Conservation (phyloP, 2,797 vertebrate genomes). For the Rhinophrynus dorsalis region DNA sequence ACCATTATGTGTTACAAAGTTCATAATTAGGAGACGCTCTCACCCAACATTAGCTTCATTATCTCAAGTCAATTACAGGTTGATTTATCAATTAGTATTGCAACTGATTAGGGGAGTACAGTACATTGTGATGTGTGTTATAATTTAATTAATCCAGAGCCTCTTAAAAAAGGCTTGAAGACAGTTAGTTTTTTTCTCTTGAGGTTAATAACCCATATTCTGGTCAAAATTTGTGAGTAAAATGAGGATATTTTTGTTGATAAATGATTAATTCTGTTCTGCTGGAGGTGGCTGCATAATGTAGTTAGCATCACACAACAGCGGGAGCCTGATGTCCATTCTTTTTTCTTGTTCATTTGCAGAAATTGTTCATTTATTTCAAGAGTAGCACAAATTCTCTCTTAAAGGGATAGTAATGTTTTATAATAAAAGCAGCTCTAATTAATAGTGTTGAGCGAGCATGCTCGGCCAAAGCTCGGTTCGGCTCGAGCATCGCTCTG, state of each 20-base stretch:
- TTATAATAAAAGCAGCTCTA: too few relatives aligned
- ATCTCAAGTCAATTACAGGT: constrained; percentile 57
- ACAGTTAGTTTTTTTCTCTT: constrained; percentile 24
- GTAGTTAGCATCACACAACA: constrained; percentile 10
- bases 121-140: constrained; percentile 39
- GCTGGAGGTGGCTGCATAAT: neutral
- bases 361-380: neutral
- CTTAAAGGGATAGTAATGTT: too few relatives aligned
- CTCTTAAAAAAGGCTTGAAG: constrained; percentile 36
- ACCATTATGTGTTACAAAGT: constrained; percentile 49
- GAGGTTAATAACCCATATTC: constrained; percentile 51
- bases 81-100: constrained; percentile 64
- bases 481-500: too few relatives aligned
- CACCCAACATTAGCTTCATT: constrained; percentile 56
- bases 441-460: too few relatives aligned
- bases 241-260: constrained; percentile 14
- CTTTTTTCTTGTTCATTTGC: constrained; percentile 18
- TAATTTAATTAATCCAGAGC: constrained; percentile 54
- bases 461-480: too few relatives aligned
- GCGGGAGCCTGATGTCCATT: neutral
- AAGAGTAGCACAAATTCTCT: too few relatives aligned
- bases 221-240: constrained; percentile 33
- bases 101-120: constrained; percentile 45
- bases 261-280: constrained; percentile 23
- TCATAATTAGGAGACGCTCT: constrained; percentile 53